Conservation (phyloP, 1,140 invertebrate genomes). For the Drosophila bipectinata region DNA sequence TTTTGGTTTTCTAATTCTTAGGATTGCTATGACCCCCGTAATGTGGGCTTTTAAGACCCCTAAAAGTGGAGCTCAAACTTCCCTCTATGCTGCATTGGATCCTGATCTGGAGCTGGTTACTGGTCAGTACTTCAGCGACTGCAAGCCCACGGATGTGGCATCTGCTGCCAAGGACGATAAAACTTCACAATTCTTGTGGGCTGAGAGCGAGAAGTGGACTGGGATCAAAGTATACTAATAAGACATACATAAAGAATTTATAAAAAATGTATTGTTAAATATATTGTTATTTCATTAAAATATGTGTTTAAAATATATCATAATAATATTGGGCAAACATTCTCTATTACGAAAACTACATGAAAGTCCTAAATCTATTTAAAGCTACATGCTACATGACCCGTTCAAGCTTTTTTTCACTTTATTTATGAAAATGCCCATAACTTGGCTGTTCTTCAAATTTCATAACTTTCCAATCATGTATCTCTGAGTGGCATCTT, state of each 20-base stretch:
- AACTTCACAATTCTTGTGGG: constrained; percentile 89
- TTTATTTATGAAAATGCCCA: too few species aligned
- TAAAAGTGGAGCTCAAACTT: constrained; percentile 89
- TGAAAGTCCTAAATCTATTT: too few species aligned
- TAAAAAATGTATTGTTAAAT: not conserved
- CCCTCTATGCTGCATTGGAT: constrained; percentile 90
- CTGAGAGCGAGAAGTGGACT: constrained; percentile 88
- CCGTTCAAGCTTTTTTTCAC: too few species aligned
- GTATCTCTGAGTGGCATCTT: too few species aligned
- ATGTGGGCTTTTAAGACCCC: constrained; percentile 91
- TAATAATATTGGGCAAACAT: too few species aligned
- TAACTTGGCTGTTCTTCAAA: too few species aligned
- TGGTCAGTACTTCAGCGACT: constrained; percentile 92
- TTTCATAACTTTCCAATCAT: too few species aligned
- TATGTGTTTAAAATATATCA: not conserved
- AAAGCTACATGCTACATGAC: too few species aligned
- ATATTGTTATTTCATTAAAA: not conserved
- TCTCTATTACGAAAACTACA: too few species aligned
- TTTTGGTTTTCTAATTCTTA: not conserved
- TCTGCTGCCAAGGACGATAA: constrained; percentile 86
- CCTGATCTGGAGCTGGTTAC: constrained; percentile 87
- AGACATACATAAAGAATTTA: not conserved
- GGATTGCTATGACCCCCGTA: constrained; percentile 83
- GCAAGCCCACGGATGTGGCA: constrained; percentile 85
- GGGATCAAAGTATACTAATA: not conserved